These are phyloP conservation scores for Pseudorhombus dupliciocellatus DNA, from an alignment of 2,113 vertebrate species.

Conservation along the genomic window DNA sequence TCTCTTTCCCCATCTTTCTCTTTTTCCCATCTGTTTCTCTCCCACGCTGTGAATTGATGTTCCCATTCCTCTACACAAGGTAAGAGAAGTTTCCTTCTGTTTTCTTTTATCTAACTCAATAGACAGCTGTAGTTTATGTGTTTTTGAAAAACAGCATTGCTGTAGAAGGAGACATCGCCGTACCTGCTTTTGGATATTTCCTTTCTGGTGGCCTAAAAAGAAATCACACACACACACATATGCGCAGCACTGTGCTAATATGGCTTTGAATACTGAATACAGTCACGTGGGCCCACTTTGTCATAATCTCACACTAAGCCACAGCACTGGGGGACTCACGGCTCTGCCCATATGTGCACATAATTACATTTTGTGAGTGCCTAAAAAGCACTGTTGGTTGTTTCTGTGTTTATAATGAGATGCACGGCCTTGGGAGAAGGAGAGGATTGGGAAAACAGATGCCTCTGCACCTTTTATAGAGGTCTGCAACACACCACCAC, in stretches of 20 bases:
- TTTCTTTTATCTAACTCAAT: neutral
- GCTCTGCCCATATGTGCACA: slow-evolving; percentile 57
- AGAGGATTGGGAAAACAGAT: slow-evolving; percentile 52
- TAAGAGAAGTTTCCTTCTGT: slow-evolving; percentile 60
- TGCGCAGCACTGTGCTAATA: slow-evolving; percentile 20
- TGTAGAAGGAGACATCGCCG: slow-evolving; percentile 15
- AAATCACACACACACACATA: slow-evolving; percentile 24
- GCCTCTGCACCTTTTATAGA: slow-evolving; percentile 42
- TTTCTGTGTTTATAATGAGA: slow-evolving; percentile 58
- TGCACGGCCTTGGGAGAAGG: slow-evolving; percentile 42
- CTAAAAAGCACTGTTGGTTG: slow-evolving; percentile 49
- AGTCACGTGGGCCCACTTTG: slow-evolving; percentile 65
- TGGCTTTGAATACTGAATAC: slow-evolving; percentile 52
- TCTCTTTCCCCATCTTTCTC: slow-evolving; percentile 24
- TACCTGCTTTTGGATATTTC: slow-evolving; percentile 17
- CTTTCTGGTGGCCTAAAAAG: slow-evolving; percentile 3
- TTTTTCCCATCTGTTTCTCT: slow-evolving; percentile 18
- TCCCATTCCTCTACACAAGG: slow-evolving; percentile 48
- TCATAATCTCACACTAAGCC: slow-evolving; percentile 64
- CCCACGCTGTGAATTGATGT: slow-evolving; percentile 14
- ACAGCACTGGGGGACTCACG: slow-evolving; percentile 20
- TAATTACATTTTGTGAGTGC: slow-evolving; percentile 61
- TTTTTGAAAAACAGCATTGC: neutral
- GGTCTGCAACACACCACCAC: slow-evolving; percentile 22
- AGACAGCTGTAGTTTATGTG: neutral